A percentile compares a stretch with the other conserved stretches of the same genome.
Evolutionary conservation across 2,888 invertebrate species (phyloP).

Genomic region (Napeogenes inachia): DNA sequence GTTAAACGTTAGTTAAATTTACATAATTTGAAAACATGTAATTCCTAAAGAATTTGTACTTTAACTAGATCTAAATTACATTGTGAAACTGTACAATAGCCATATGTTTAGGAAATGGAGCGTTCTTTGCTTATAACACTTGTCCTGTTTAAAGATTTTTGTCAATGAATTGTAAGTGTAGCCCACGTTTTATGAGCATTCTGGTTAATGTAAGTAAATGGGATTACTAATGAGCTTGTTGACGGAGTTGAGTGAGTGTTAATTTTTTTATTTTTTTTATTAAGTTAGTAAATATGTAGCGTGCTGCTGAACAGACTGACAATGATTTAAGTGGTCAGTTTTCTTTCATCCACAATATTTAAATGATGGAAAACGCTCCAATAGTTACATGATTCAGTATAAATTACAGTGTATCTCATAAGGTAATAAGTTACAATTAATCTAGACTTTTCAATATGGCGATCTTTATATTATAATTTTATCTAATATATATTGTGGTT

Average conservation of each 20-base stretch:
- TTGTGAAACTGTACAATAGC: conserved; percentile 75
- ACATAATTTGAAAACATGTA: conserved; percentile 70
- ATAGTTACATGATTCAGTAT: conserved; percentile 69
- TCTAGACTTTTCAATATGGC: conserved; percentile 78
- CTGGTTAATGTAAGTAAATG: conserved; percentile 72
- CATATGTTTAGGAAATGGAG: conserved; percentile 72
- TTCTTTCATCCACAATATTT: conserved; percentile 78
- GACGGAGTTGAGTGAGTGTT: conserved; percentile 71
- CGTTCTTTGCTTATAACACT: conserved; percentile 65
- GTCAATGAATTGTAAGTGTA: conserved; percentile 69
- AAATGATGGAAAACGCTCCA: conserved; percentile 64
- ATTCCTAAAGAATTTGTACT: conserved; percentile 75
- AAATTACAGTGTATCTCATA: conserved; percentile 77
- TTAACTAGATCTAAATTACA: conserved; percentile 76
- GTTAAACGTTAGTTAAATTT: conserved; percentile 75
- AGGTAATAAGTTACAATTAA: conserved; percentile 75
- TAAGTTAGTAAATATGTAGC: conserved; percentile 72
- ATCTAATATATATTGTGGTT: conserved; percentile 85
- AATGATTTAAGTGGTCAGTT: conserved; percentile 66
- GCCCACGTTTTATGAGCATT: conserved; percentile 72
- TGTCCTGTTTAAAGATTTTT: conserved; percentile 62
- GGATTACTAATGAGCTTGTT: conserved; percentile 72
- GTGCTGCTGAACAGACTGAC: conserved; percentile 71
- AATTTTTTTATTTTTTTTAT: conserved; percentile 64
- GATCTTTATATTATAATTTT: conserved; percentile 79